Base-by-base conservation (phyloP, 2,888 invertebrate genomes). In the Pelosia muscerda region DNA sequence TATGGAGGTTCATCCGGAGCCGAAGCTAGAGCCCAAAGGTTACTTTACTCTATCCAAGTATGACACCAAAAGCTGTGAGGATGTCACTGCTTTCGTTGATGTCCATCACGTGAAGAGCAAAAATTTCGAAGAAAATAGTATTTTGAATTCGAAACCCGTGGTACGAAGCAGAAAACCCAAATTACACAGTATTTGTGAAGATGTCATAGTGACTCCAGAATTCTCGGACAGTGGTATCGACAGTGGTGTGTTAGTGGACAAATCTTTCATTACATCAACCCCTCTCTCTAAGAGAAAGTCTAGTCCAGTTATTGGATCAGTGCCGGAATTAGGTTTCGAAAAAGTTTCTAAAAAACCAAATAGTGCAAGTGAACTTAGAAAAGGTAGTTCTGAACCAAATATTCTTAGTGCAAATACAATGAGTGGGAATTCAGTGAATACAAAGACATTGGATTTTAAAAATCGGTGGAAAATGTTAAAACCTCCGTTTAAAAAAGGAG, bases 41-140 rank as follows among this genome's bases (percentile, higher is more conserved):
- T 82, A 81, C 57, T 89, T 86, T 68, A 88, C 85, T 65, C 75
- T 90, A 59, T 88, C 90, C 53, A 94, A 92, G 77, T 95, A 94
- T 78, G 91, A 87, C 76, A 87, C 93, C 25, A 93, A 91, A 76
- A 94, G 94, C 77, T 94, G 90, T 74, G 94, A 95, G 72, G 93
- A 94, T 75, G 86, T 94, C 53, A 89, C 92, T 5, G 93, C 90
- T 9, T 94, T 93, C 72, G 90, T 92, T 15, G 92, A 94, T 74
- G 76, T 92, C 49, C 88, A 88, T 70, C 84, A 79, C n/a, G 84
- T 86, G 69, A 92, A 90, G 73, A 95, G 94, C 77, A 89, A 87
- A 72, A 86, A 91, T 76, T 95, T 94, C 73, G 90, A 92, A 72
- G 90, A 91, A 71, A 92, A 90, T 69, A 95, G 94, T 78, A 95